Evolutionary conservation across 2,888 invertebrate species (phyloP).

Genomic region (Caenorhabditis panamensis): DNA sequence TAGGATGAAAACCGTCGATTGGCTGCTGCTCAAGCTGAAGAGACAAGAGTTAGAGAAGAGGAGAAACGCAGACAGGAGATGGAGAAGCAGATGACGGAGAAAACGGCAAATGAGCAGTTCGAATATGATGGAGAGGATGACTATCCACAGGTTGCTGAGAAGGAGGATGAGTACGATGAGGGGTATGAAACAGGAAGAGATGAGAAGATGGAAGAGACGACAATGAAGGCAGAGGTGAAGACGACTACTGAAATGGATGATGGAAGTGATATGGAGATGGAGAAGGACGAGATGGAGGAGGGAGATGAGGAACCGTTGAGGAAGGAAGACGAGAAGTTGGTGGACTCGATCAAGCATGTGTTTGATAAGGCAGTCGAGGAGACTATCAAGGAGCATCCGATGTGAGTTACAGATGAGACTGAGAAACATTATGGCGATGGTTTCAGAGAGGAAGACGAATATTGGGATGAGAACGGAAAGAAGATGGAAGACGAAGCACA

Average conservation of each 20-base stretch:
- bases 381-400: slow-evolving; percentile 52
- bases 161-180: slow-evolving; percentile 55
- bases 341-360: slow-evolving; percentile 48
- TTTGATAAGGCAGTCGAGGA: slow-evolving; percentile 57
- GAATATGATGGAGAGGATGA: slow-evolving; percentile 54
- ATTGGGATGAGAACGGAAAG: slow-evolving; percentile 64
- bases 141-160: slow-evolving; percentile 48
- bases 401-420: slow-evolving; percentile 30
- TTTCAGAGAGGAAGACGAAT: slow-evolving; percentile 56
- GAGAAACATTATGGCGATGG: not conserved
- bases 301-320: slow-evolving; percentile 27
- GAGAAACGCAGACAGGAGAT: slow-evolving; percentile 55
- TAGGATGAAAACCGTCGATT: slow-evolving; percentile 43
- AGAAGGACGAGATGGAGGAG: slow-evolving; percentile 26
- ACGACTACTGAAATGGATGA: not conserved
- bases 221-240: not conserved
- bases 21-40: slow-evolving; percentile 35
- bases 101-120: slow-evolving; percentile 46
- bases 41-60: slow-evolving; percentile 39
- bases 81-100: slow-evolving; percentile 24
- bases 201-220: not conserved
- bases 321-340: slow-evolving; percentile 33
- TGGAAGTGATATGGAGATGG: slow-evolving; percentile 27
- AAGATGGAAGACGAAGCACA: slow-evolving; percentile 51
- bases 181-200: slow-evolving; percentile 32